phyloP scores from a whole-genome alignment of 1,140 invertebrate species.

The Penaeus vannamei region DNA sequence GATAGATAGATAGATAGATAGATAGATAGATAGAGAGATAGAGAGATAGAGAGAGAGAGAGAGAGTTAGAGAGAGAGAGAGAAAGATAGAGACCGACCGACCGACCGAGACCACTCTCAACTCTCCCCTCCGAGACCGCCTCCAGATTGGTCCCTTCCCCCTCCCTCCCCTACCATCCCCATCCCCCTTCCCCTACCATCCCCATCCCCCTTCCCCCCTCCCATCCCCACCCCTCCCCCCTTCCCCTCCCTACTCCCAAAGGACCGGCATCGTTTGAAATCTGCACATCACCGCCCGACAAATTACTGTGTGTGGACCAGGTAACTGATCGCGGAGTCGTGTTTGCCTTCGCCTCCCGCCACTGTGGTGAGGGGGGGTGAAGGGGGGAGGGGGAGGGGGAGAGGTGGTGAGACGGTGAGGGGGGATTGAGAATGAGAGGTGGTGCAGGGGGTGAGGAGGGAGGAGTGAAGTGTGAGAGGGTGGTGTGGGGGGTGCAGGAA shows the following conservation, averaged over 20 bases:
- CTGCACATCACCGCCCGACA: slow-evolving; percentile 28
- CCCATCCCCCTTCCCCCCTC: too few species aligned
- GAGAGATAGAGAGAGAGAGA: not conserved
- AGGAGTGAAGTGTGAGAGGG: not conserved
- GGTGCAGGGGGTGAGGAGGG: not conserved
- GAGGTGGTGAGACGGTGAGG: not conserved
- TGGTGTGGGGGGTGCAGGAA: not conserved
- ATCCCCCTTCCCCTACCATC: too few species aligned
- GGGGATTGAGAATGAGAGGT: not conserved
- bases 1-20: not conserved
- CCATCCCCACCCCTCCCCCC: too few species aligned
- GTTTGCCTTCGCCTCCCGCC: slow-evolving; percentile 18
- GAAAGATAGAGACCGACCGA: not conserved
- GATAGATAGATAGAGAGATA: not conserved
- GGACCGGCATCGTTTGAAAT: too few species aligned
- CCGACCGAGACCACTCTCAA: not conserved
- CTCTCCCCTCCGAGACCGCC: too few species aligned
- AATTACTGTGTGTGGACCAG: slow-evolving; percentile 42
- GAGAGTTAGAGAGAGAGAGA: not conserved
- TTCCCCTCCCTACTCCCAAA: too few species aligned
- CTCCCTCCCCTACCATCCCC: too few species aligned
- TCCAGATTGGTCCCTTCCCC: too few species aligned
- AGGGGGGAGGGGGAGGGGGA: not conserved
- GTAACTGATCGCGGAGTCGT: slow-evolving; percentile 26
- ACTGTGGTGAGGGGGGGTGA: not conserved